Base-by-base conservation (phyloP, 92 coral and sea anemone species). In the Zoanthus sociatus region DNA sequence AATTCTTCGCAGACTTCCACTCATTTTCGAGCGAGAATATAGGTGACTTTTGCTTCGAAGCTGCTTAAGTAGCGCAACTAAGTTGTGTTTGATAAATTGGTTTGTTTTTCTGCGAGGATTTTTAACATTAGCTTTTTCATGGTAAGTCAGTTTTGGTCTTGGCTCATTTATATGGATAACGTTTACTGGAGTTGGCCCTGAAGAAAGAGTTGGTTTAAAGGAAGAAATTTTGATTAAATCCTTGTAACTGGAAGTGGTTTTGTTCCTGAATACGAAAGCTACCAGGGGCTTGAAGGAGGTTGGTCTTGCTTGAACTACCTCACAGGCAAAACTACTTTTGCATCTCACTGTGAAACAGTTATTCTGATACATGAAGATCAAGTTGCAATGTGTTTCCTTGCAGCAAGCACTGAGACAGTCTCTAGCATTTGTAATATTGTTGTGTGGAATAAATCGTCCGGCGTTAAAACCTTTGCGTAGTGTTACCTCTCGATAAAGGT, bases 331-430 rank as follows among this genome's bases (percentile, higher is more conserved):
- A 72, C 98, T 94, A 37, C 89, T 95, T 73, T 73, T 64, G 64
- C 99, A 97, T 21, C 89, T 87, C 17, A 97, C 97, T 16, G 99
- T 97, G 88, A 95, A 97, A 64, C 99, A 97, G 82, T 92, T 87
- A 50, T 88, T 90, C 61, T 92, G 90, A 81, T 95, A 95, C 96
- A 95, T 92, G 82, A 97, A 97, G 48, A 93, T 91, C 72, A 97
- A 87, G 71, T 97, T 95, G 73, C 99, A 97, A 55, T 82, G 82
- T n/a, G 63, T 83, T 67, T 92, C 94, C 48, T 87, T 77, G 60
- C 99, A 97, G 82, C 99, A 97, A 64, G 83, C 71, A 15, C 81
- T 83, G 14, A 97, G 94, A 73, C 99, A 97, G 69, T 97, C 94
- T 32, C 58, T 67, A 54, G 98, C 78, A 37, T 89, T 86, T 47